phyloP scores from a whole-genome alignment of 2,113 vertebrate species.

The Andinoacara biseriatus region DNA sequence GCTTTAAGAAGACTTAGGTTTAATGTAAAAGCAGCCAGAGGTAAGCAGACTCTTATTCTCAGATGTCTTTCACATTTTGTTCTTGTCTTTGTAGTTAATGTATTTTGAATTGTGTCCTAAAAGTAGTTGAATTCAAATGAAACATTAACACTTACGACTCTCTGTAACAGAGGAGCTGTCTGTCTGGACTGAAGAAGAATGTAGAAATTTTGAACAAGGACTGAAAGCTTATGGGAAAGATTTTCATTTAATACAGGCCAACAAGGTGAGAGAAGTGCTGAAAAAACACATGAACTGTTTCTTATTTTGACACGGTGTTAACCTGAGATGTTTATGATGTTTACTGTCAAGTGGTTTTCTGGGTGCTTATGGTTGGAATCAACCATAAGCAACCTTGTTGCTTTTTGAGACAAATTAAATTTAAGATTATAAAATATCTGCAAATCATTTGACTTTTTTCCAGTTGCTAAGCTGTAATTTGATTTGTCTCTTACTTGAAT shows the following conservation, averaged over 20 bases:
- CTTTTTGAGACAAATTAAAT: constrained; percentile 49
- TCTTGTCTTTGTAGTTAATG: too few species aligned
- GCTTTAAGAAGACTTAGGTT: constrained; percentile 92
- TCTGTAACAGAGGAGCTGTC: constrained; percentile 89
- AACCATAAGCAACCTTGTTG: constrained; percentile 1
- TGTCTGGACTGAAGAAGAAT: constrained; percentile 97
- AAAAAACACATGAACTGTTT: neutral
- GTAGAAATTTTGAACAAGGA: constrained; percentile 95
- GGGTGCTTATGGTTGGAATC: neutral
- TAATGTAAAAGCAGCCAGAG: constrained; percentile 94
- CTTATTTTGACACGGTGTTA: neutral
- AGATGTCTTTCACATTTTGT: neutral
- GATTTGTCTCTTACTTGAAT: constrained; percentile 47
- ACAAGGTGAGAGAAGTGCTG: constrained; percentile 85
- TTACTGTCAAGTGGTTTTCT: constrained; percentile 12
- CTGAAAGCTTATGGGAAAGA: constrained; percentile 96
- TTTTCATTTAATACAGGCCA: constrained; percentile 95
- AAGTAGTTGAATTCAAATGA: neutral
- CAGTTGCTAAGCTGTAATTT: constrained; percentile 15
- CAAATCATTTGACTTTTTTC: neutral
- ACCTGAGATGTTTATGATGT: constrained; percentile 16
- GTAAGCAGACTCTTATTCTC: constrained; percentile 71
- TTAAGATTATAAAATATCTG: neutral
- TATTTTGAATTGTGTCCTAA: neutral
- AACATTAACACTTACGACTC: constrained; percentile 13